Percentiles rank a stretch among this genome's conserved stretches.
phyloP scores from a whole-genome alignment of 1,140 invertebrate species.

The Pygmarrhopalites habei region DNA sequence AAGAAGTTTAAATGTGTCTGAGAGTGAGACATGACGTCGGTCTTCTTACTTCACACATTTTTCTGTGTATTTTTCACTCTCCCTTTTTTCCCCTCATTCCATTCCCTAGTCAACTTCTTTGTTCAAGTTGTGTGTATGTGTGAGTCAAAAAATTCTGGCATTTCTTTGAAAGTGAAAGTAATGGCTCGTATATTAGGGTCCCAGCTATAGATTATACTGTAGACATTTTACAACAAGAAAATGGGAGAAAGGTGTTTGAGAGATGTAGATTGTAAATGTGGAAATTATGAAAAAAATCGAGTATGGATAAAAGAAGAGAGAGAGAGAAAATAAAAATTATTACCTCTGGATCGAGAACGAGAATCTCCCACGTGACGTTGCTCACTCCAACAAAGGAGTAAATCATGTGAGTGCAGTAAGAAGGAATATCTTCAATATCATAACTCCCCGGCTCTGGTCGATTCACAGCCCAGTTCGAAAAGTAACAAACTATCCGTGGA shows the following conservation, averaged over 20 bases:
- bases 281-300: not conserved
- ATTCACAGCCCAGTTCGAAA: conserved; percentile 87
- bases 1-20: too few relatives aligned
- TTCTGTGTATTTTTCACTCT: too few relatives aligned
- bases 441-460: conserved; percentile 71
- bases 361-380: conserved; percentile 43
- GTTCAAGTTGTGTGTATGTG: too few relatives aligned
- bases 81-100: too few relatives aligned
- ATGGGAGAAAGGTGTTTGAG: too few relatives aligned
- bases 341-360: conserved; percentile 42
- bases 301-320: not conserved
- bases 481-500: conserved; percentile 72
- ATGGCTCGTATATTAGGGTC: not conserved
- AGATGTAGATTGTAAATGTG: not conserved
- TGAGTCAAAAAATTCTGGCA: too few relatives aligned
- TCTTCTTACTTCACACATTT: too few relatives aligned
- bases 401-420: conserved; percentile 50
- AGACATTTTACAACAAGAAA: too few relatives aligned
- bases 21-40: too few relatives aligned
- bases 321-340: not conserved
- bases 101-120: too few relatives aligned
- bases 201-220: too few relatives aligned
- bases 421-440: conserved; percentile 71
- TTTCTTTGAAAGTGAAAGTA: not conserved
- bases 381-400: conserved; percentile 45